These are phyloP conservation scores for Pemphredon lugubris DNA, from an alignment of 2,888 invertebrate species.

Conservation along the genomic window DNA sequence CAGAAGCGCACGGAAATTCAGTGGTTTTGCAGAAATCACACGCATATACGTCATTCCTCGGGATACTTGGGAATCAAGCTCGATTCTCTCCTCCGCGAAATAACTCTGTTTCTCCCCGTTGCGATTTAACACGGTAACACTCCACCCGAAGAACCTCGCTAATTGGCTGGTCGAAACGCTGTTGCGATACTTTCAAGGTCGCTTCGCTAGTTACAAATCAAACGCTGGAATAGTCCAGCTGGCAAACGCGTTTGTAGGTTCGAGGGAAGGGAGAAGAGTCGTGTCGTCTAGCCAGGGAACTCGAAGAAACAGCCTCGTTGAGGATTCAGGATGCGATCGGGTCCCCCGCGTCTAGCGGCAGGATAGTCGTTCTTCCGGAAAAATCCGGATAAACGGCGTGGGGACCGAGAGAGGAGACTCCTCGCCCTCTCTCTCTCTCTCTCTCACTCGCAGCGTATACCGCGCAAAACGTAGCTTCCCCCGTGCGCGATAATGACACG, in stretches of 20 bases:
- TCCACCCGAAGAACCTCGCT: too few species aligned
- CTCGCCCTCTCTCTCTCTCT: slow-evolving; percentile 3
- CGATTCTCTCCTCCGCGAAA: too few species aligned
- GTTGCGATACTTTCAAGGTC: slow-evolving; percentile 19
- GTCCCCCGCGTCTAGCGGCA: neutral
- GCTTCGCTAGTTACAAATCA: slow-evolving; percentile 15
- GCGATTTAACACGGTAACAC: too few species aligned
- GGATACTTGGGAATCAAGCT: too few species aligned
- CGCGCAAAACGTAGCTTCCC: slow-evolving; percentile 53
- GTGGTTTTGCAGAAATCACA: too few species aligned
- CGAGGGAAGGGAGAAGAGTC: neutral
- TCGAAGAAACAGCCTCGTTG: slow-evolving; percentile 44
- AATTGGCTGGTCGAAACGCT: slow-evolving; percentile 42
- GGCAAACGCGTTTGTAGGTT: too few species aligned
- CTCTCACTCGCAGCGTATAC: too few species aligned
- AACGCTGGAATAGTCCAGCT: too few species aligned
- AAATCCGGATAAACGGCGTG: slow-evolving; percentile 48
- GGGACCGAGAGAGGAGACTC: neutral
- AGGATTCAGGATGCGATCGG: slow-evolving; percentile 21
- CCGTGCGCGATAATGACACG: slow-evolving; percentile 76
- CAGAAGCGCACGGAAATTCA: too few species aligned
- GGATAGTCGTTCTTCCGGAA: slow-evolving; percentile 19
- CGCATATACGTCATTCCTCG: too few species aligned
- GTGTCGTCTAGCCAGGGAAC: slow-evolving; percentile 27
- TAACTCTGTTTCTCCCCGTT: too few species aligned